Percentiles rank a stretch among this genome's conserved stretches.
Evolutionary conservation across 2,797 vertebrate species (phyloP).

Genomic region (Anguilla megastoma): DNA sequence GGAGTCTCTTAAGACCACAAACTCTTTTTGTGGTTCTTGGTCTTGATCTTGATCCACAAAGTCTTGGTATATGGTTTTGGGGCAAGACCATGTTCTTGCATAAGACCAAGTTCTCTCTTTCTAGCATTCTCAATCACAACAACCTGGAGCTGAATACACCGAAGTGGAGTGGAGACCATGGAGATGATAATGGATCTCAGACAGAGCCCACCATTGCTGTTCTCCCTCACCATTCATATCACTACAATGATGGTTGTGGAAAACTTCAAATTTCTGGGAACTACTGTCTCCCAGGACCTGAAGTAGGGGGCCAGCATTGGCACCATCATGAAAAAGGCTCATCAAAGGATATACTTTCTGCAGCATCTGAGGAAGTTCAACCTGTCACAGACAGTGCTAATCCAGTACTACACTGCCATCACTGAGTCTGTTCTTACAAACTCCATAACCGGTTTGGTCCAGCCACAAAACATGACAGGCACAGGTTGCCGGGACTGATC

Average conservation of each 20-base stretch:
- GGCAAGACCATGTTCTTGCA: too few species aligned
- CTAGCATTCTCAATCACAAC: background rate
- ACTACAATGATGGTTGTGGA: background rate
- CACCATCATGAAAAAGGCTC: background rate
- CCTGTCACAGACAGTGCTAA: background rate
- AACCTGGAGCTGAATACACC: background rate
- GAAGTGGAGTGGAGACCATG: background rate
- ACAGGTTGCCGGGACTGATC: conserved; percentile 14
- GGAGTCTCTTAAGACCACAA: too few species aligned
- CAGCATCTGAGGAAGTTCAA: background rate
- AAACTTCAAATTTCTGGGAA: background rate
- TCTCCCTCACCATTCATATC: background rate
- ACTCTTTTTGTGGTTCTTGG: too few species aligned
- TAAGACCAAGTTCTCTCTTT: too few species aligned
- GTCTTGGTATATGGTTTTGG: too few species aligned
- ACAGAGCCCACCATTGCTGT: background rate
- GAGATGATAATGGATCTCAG: background rate
- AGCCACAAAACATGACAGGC: conserved; percentile 16
- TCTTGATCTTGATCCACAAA: too few species aligned
- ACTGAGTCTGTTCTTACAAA: background rate
- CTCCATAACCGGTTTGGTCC: background rate
- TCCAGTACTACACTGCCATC: background rate
- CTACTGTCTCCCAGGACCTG: background rate
- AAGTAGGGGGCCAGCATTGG: background rate
- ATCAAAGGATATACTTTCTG: conserved; percentile 9